Evolutionary conservation across 2,113 vertebrate genomes (phyloP).

Genomic region (Ailurus styani): DNA sequence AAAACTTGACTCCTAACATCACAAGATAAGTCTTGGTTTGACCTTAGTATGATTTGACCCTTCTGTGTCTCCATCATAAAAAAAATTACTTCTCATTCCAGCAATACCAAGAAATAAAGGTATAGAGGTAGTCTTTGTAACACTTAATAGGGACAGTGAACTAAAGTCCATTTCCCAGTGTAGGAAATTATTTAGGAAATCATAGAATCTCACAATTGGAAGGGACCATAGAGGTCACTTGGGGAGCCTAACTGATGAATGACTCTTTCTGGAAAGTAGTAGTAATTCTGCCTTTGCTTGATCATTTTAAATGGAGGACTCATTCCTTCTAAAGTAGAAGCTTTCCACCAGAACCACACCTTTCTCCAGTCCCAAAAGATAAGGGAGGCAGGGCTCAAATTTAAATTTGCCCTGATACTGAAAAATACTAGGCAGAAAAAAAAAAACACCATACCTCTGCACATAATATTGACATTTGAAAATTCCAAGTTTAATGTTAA

Average conservation of each 20-base stretch:
- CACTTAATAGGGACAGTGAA: not conserved
- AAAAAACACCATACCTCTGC: not conserved
- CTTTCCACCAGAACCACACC: not conserved
- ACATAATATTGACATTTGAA: conserved; percentile 15
- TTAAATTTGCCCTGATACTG: not conserved
- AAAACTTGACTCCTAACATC: not conserved
- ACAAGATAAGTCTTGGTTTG: not conserved
- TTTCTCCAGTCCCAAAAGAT: not conserved
- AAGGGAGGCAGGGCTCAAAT: not conserved
- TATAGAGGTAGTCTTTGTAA: not conserved
- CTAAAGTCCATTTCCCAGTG: not conserved
- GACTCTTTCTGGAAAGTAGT: not conserved
- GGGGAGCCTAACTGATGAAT: not conserved
- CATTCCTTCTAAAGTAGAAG: not conserved
- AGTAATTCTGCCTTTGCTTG: not conserved
- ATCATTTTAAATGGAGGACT: not conserved
- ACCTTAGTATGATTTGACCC: not conserved
- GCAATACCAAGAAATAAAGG: not conserved
- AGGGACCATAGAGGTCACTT: not conserved
- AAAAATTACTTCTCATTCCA: not conserved
- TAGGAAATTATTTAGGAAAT: not conserved
- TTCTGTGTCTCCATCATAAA: not conserved
- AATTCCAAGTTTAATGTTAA: conserved; percentile 16
- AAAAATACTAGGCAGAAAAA: not conserved
- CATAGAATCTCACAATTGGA: not conserved